Conservation (phyloP, 2,888 invertebrate species). For the Andricus curvator region DNA sequence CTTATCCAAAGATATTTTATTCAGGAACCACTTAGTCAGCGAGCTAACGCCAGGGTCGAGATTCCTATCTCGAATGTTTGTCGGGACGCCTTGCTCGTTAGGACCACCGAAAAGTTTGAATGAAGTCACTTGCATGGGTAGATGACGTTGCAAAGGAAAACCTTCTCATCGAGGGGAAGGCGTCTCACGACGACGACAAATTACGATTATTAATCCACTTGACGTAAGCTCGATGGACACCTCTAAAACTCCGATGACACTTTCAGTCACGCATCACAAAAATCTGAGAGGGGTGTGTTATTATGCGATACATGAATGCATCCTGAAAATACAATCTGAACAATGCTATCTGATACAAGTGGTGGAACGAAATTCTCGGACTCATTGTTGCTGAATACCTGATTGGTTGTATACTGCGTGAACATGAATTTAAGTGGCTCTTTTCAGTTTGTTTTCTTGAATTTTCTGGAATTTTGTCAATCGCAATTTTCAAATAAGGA, state of each 20-base stretch:
- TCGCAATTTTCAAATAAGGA: no score
- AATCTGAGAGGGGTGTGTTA: background rate
- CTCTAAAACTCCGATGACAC: background rate
- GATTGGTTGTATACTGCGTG: no score
- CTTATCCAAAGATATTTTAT: constrained; percentile 44
- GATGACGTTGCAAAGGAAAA: constrained; percentile 43
- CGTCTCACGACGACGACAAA: constrained; percentile 49
- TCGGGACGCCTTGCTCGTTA: constrained; percentile 60
- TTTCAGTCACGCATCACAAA: constrained; percentile 7
- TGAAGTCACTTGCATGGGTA: constrained; percentile 41
- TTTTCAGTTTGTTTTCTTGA: no score
- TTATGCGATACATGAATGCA: background rate
- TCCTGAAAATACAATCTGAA: background rate
- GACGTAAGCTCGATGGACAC: background rate
- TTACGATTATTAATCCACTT: constrained; percentile 46
- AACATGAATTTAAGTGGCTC: no score
- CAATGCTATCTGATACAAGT: no score
- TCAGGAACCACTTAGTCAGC: constrained; percentile 64
- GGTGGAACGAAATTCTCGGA: no score
- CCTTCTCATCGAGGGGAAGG: constrained; percentile 44
- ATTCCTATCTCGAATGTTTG: constrained; percentile 66
- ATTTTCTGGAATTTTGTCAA: no score
- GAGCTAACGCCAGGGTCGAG: constrained; percentile 53
- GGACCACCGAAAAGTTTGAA: constrained; percentile 52
- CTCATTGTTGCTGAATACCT: no score